Base-by-base conservation (phyloP, 2,888 invertebrate genomes). In the Mantis religiosa region DNA sequence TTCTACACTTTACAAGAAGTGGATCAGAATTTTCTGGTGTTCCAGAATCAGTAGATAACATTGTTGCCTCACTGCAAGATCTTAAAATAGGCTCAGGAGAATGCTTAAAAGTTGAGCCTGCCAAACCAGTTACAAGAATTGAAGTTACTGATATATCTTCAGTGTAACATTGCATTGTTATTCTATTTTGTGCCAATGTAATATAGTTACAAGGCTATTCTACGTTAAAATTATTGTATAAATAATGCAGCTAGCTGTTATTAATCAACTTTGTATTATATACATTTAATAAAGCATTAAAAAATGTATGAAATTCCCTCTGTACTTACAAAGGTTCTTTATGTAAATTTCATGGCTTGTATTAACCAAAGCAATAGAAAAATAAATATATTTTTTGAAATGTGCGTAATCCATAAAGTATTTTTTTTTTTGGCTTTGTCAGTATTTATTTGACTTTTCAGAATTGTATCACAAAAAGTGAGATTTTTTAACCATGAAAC, bases 1-100 rank as follows among this genome's bases (percentile, higher is more conserved):
- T 95, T 91, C 94, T 97, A 91, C 97, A 97, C 92, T 97, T 97
- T 93, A 95, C 95, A 91, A 97, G 96, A 92, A 94, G 95, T 83
- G 89, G 88, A 82, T 89, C 90, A 28, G 82, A 30, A 25, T 82
- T 47, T 20, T n/a, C 89, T 28, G 71, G 34, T 15, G 81, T 87
- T 81, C 93, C 93, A n/a, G 91, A 93, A 54, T 93, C 93, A 85
- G 93, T 94, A 28, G 94, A 94, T 90, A 94, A 93, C 84, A 94
- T 94, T 20, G 93, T 94, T 83, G 94, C 94, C 28, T 93, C 94
- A 90, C 92, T 94, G 83, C 93, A 93, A 27, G 93, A 93, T 85
- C 91, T 94, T 88, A 93, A 93, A 90, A 92, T 94, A 54, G 93
- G 92, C 3, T 91, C 92, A 0, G 92, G 92, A 27, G 91, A 93